A percentile compares a stretch with the other conserved stretches of the same genome.
These are phyloP conservation scores for Acropternis orthonyx DNA, from an alignment of 2,797 vertebrate genomes.

Conservation along the genomic window DNA sequence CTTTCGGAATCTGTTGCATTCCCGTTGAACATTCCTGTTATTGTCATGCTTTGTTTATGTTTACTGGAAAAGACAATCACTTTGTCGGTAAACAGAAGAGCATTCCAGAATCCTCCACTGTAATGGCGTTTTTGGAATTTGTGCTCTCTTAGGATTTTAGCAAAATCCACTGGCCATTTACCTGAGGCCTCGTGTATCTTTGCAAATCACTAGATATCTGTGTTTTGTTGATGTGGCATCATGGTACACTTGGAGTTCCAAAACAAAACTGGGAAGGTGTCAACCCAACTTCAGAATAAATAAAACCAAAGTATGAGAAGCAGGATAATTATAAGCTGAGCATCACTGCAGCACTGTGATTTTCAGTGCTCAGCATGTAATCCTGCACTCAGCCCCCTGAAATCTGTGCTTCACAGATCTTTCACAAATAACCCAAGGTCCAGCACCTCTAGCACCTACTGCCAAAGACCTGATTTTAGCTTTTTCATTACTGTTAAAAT, in stretches of 20 bases:
- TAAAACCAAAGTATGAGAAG: background rate
- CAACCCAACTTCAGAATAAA: background rate
- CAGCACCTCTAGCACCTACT: background rate
- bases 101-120: background rate
- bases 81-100: constrained; percentile 3
- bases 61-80: constrained; percentile 6
- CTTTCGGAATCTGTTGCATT: background rate
- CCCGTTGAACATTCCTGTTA: background rate
- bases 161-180: background rate
- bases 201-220: background rate
- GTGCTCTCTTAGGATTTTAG: background rate
- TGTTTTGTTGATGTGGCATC: background rate
- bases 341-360: background rate
- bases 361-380: background rate
- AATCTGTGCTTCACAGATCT: background rate
- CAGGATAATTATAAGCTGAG: background rate
- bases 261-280: background rate
- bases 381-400: background rate
- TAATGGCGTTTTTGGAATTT: background rate
- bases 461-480: background rate
- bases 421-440: background rate
- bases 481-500: background rate
- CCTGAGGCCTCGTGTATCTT: background rate
- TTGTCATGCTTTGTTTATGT: constrained; percentile 5
- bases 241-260: background rate